Conservation (phyloP, 1,140 invertebrate species). For the Ostrea edulis region DNA sequence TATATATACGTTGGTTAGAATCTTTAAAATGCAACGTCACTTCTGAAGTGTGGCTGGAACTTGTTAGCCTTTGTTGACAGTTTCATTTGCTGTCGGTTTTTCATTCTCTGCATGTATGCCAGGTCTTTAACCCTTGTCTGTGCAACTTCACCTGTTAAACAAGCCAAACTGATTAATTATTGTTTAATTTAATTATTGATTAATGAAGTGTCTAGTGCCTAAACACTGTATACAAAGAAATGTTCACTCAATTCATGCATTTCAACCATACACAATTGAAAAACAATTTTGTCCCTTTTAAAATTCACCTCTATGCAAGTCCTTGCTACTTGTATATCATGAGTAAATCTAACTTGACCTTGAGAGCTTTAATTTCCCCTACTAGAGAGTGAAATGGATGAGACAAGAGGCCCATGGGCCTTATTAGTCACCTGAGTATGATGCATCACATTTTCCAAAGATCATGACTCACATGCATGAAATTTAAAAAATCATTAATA, state of each 20-base stretch:
- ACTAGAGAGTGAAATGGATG: no score
- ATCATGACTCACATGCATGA: no score
- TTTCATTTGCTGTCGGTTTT: conserved; percentile 87
- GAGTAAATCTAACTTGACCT: not conserved
- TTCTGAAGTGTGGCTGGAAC: conserved; percentile 81
- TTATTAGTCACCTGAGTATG: no score
- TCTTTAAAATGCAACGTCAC: conserved; percentile 61
- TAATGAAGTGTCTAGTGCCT: not conserved
- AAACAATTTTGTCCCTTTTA: not conserved
- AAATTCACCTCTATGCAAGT: no score
- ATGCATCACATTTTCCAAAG: no score
- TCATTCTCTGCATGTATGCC: conserved; percentile 89
- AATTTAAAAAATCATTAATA: no score
- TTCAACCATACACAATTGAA: not conserved
- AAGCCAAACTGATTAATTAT: conserved; percentile 61
- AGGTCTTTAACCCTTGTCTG: conserved; percentile 88
- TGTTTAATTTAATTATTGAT: conserved; percentile 43
- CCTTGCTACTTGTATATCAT: not conserved
- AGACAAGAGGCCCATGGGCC: no score
- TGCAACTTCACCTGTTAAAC: conserved; percentile 79
- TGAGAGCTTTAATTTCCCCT: not conserved
- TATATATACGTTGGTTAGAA: not conserved
- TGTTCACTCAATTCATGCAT: not conserved
- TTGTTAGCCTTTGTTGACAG: conserved; percentile 91
- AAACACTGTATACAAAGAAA: not conserved